phyloP scores from a whole-genome alignment of 2,888 invertebrate genomes.

The Leptopilina syphax region DNA sequence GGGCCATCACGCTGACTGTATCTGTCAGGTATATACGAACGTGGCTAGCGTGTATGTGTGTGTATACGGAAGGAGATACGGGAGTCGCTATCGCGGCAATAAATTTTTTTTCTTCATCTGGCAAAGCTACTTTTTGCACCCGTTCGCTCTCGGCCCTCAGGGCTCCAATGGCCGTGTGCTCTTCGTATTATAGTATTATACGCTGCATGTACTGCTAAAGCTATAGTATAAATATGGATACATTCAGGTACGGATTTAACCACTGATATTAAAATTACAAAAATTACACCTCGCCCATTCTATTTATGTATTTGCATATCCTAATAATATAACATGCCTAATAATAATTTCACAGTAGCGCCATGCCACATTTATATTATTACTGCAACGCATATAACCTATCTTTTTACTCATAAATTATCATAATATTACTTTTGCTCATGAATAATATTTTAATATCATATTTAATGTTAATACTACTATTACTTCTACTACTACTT shows the following conservation, averaged over 20 bases:
- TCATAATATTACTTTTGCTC: too few species aligned
- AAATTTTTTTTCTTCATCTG: constrained; percentile 62
- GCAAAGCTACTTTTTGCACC: constrained; percentile 62
- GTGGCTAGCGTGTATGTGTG: too few species aligned
- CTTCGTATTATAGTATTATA: constrained; percentile 37
- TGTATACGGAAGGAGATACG: constrained; percentile 68
- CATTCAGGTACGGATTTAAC: constrained; percentile 26
- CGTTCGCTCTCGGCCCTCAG: constrained; percentile 53
- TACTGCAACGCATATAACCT: too few species aligned
- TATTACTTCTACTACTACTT: too few species aligned
- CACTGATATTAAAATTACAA: neutral
- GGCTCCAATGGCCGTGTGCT: constrained; percentile 43
- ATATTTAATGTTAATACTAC: too few species aligned
- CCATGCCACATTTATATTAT: too few species aligned
- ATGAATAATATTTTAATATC: too few species aligned
- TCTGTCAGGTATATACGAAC: constrained; percentile 35
- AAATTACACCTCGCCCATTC: neutral
- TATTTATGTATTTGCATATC: too few species aligned
- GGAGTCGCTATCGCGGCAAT: constrained; percentile 67
- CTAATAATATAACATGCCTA: too few species aligned
- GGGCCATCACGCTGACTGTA: constrained; percentile 48
- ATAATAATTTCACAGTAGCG: too few species aligned
- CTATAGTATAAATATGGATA: constrained; percentile 36
- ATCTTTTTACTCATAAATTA: too few species aligned
- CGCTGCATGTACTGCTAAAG: constrained; percentile 33